Conservation (phyloP, 2,888 invertebrate genomes). For the Cephus pygmeus region DNA sequence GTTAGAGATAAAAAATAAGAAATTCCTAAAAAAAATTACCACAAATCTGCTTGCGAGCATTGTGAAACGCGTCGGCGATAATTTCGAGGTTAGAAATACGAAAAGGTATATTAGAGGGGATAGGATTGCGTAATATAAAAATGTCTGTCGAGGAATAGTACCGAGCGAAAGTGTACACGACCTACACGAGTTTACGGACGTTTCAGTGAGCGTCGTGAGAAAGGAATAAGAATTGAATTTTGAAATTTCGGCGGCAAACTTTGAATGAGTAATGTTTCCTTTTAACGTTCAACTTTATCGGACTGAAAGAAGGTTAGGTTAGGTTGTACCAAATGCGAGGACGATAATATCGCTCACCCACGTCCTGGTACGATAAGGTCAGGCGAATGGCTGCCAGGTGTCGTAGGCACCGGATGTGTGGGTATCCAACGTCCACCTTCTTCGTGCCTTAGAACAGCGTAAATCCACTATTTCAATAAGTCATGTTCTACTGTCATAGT, state of each 20-base stretch:
- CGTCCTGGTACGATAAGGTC: conserved; percentile 5
- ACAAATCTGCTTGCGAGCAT: too few relatives aligned
- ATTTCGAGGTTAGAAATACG: too few relatives aligned
- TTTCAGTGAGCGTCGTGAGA: not conserved
- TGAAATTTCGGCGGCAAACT: not conserved
- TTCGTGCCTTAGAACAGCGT: not conserved
- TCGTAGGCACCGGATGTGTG: conserved; percentile 25
- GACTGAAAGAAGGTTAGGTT: too few relatives aligned
- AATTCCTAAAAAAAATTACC: too few relatives aligned
- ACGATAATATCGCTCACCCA: not conserved
- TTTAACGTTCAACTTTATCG: not conserved
- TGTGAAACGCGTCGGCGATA: too few relatives aligned
- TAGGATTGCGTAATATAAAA: not conserved
- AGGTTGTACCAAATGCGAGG: not conserved
- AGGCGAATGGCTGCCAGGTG: conserved; percentile 18
- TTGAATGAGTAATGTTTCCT: not conserved
- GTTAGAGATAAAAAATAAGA: not conserved
- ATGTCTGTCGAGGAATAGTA: not conserved
- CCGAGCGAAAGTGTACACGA: not conserved
- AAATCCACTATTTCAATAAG: not conserved
- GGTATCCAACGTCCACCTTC: conserved; percentile 12
- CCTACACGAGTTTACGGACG: not conserved
- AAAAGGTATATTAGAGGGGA: too few relatives aligned
- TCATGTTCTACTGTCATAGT: not conserved
- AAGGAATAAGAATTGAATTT: not conserved